Evolutionary conservation across 2,113 vertebrate genomes (phyloP).

Genomic region (Sander lucioperca): DNA sequence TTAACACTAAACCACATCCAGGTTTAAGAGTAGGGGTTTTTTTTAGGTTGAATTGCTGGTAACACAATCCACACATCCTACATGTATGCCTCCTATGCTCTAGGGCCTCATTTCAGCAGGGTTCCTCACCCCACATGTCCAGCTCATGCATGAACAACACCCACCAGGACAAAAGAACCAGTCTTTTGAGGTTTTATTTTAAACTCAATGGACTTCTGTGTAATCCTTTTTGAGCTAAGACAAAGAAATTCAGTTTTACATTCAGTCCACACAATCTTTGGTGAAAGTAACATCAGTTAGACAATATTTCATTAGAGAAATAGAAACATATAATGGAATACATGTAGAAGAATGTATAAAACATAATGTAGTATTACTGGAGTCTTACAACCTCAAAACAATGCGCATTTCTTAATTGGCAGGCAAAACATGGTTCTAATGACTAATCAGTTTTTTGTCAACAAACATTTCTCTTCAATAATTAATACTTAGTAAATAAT

Average conservation of each 20-base stretch:
- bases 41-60: conserved; percentile 11
- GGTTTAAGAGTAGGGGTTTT: conserved; percentile 11
- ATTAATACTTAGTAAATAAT: background rate
- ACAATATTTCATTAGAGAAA: conserved; percentile 22
- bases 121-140: background rate
- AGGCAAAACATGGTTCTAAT: conserved; percentile 6
- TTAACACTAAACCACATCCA: conserved; percentile 32
- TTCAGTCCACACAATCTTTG: conserved; percentile 32
- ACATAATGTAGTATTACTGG: conserved; percentile 12
- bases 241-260: conserved; percentile 24
- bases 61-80: conserved; percentile 21
- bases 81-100: background rate
- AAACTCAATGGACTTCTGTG: conserved; percentile 33
- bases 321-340: conserved; percentile 14
- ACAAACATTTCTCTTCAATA: background rate
- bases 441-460: background rate
- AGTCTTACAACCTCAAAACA: background rate
- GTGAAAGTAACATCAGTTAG: conserved; percentile 22
- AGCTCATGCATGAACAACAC: conserved; percentile 32
- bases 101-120: background rate
- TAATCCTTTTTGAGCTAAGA: conserved; percentile 25
- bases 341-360: conserved; percentile 38
- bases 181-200: conserved; percentile 65
- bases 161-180: conserved; percentile 32
- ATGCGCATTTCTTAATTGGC: background rate